Conservation (phyloP, 1,140 invertebrate genomes). For the Neelides sp. region DNA sequence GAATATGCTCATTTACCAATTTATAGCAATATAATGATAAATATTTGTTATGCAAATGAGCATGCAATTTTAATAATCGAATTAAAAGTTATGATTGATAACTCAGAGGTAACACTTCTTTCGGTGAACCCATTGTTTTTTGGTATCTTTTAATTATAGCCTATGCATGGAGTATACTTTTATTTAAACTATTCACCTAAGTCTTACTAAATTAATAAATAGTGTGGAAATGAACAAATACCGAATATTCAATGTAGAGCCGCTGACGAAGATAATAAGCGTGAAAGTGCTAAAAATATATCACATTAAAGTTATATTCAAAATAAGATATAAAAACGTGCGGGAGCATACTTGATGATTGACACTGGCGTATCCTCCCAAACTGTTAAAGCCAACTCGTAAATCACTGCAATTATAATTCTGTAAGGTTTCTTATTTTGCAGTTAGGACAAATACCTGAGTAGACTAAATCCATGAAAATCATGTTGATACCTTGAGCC, state of each 20-base stretch:
- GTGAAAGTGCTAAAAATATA: slow-evolving; percentile 66
- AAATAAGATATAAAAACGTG: no score
- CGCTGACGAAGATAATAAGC: slow-evolving; percentile 50
- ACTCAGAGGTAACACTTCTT: neutral
- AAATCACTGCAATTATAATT: slow-evolving; percentile 41
- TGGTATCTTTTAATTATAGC: no score
- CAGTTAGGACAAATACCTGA: neutral
- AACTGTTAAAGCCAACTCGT: slow-evolving; percentile 57
- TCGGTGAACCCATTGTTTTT: no score
- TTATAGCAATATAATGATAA: no score
- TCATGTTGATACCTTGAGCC: slow-evolving; percentile 36
- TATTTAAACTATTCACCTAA: no score
- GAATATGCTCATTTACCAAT: no score
- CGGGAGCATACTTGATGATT: no score
- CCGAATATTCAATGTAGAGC: slow-evolving; percentile 50
- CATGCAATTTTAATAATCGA: neutral
- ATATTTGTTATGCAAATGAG: no score
- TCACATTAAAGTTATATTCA: no score
- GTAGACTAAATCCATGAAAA: neutral
- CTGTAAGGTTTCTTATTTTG: neutral
- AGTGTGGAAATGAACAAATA: no score
- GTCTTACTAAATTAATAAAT: no score
- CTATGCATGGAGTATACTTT: no score
- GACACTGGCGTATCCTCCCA: slow-evolving; percentile 63
- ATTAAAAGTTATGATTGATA: neutral